phyloP scores from a whole-genome alignment of 2,888 invertebrate genomes.

The Zaprionus obscuricornis region DNA sequence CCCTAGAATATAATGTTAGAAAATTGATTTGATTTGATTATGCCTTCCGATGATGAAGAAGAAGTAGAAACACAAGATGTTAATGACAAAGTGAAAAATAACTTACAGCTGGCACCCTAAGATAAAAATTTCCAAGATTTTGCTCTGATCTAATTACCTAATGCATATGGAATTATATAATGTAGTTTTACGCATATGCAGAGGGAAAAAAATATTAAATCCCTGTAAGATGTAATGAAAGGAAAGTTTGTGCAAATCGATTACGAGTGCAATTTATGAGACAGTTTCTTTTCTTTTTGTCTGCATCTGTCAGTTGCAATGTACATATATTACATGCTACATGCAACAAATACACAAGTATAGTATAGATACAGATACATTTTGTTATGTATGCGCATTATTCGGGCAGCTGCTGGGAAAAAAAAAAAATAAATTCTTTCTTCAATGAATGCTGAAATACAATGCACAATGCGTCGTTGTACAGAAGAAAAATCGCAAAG shows the following conservation, averaged over 20 bases:
- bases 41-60: too few species aligned
- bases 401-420: too few species aligned
- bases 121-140: not conserved
- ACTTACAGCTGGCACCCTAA: conserved; percentile 44
- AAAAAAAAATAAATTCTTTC: too few species aligned
- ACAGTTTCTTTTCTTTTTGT: conserved; percentile 41
- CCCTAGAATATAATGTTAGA: conserved; percentile 42
- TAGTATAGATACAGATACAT: too few species aligned
- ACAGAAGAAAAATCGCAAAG: conserved; percentile 41
- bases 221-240: conserved; percentile 5
- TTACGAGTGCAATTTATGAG: conserved; percentile 69
- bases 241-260: conserved; percentile 40
- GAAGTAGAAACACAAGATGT: conserved; percentile 21
- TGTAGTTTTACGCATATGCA: conserved; percentile 17
- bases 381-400: too few species aligned
- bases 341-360: too few species aligned
- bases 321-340: conserved; percentile 11
- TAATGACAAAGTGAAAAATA: too few species aligned
- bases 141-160: conserved; percentile 59
- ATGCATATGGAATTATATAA: conserved; percentile 59
- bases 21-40: conserved; percentile 66
- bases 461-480: too few species aligned
- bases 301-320: conserved; percentile 33
- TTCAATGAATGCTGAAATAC: too few species aligned
- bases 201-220: conserved; percentile 4